Base-by-base conservation (phyloP, 1,140 invertebrate genomes). In the Archivesica marissinica region DNA sequence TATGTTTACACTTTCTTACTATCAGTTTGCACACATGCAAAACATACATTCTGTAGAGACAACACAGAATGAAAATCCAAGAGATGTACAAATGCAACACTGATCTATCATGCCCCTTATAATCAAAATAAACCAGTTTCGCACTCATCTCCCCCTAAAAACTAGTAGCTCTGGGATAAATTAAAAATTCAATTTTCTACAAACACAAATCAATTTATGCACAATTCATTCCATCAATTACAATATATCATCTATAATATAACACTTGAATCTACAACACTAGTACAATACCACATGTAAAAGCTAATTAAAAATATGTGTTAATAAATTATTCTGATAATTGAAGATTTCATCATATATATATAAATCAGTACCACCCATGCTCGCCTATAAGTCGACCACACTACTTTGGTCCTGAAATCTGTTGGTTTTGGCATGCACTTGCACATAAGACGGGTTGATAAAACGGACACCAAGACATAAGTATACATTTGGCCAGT, bases 231-330 rank as follows among this genome's bases (percentile, higher is more conserved):
- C 59, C 30, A 35, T 33, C 30, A 72, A 50, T 33, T 28, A 72
- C 68, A 72, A 72, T 72, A 72, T 72, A 47, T 68, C 39, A 44
- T 64, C 33, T 64, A 52, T 20, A 52, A 52, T 7, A 38, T 66
- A 30, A 30, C 50, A 33, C 28, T 50, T 33, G 41, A 72, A n/a
- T 33, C 23, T 28, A 72, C 68, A 72, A 72, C 68, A 72, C 44
- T 47, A 47, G 20, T 72, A 72, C 68, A 72, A 72, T 30, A 72
- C 68, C 41, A 72, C 68, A 72, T 33, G 3, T 52, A 72, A 72
- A 72, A 72, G 41, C 68, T 72, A 47, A 25, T 17, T 47, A 33
- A 47, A 50, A 72, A 50, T n/a, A n/a, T 64, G 59, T 35, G 59
- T 17, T 72, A 72, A 72, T 72, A 72, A 72, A 81, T 70, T 44